Evolutionary conservation across 2,888 invertebrate genomes (phyloP).

Genomic region (Microctonus hyperodae): DNA sequence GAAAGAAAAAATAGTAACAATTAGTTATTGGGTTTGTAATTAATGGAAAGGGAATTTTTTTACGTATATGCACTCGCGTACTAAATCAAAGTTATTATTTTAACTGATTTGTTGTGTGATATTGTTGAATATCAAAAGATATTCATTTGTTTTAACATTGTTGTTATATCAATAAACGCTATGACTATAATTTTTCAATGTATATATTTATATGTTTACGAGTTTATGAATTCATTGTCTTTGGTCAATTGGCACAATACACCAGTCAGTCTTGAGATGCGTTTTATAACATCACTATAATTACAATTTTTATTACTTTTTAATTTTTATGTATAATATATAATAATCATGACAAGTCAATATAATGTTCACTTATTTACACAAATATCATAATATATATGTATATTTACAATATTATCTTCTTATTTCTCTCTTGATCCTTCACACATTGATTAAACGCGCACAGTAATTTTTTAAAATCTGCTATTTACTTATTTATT

Average conservation of each 20-base stretch:
- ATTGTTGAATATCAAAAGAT: too few relatives aligned
- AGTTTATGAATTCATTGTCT: slow-evolving; percentile 44
- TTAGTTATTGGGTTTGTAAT: not conserved
- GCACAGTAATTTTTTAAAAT: too few relatives aligned
- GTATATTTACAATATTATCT: not conserved
- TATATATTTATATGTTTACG: not conserved
- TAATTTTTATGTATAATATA: too few relatives aligned
- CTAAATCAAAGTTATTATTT: not conserved
- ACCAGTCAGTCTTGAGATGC: slow-evolving; percentile 61
- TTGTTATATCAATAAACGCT: not conserved
- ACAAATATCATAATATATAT: slow-evolving; percentile 16
- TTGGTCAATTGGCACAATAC: slow-evolving; percentile 61
- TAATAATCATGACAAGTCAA: not conserved
- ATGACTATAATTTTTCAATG: not conserved
- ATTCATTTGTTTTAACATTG: too few relatives aligned
- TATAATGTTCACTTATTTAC: slow-evolving; percentile 14
- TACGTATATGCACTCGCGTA: not conserved
- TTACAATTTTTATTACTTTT: not conserved
- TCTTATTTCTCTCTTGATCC: too few relatives aligned
- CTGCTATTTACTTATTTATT: too few relatives aligned
- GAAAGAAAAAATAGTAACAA: not conserved
- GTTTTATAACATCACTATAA: not conserved
- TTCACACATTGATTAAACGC: too few relatives aligned
- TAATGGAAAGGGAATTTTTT: too few relatives aligned
- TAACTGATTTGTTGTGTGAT: not conserved